Percentiles rank a stretch among this genome's conserved stretches.
These are phyloP conservation scores for Momotus momota DNA, from an alignment of 2,797 vertebrate species.

Conservation along the genomic window DNA sequence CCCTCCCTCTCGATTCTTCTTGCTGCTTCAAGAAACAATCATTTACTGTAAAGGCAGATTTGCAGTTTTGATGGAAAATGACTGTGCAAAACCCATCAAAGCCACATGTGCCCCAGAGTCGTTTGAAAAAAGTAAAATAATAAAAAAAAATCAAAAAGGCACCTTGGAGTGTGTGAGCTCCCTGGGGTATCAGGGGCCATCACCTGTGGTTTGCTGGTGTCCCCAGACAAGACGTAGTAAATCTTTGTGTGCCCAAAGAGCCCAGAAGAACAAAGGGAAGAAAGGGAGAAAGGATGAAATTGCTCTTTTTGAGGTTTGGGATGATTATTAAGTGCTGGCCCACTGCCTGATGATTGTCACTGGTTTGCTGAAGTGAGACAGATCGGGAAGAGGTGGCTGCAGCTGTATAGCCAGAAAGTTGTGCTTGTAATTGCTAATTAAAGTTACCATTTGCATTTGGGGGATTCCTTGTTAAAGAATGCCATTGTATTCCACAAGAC, in stretches of 20 bases:
- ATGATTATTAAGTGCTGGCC: constrained; percentile 26
- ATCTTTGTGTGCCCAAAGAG: neutral
- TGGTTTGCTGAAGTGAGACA: neutral
- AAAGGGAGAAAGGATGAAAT: neutral
- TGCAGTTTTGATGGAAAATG: constrained; percentile 41
- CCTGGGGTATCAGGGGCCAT: neutral
- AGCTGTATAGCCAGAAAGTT: neutral
- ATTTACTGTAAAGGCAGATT: constrained; percentile 29
- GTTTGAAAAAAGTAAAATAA: neutral
- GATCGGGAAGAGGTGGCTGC: constrained; percentile 6
- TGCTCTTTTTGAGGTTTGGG: neutral
- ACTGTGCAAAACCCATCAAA: constrained; percentile 44
- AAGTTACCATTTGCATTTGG: constrained; percentile 22
- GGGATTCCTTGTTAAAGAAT: neutral
- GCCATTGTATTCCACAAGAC: neutral
- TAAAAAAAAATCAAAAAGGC: neutral
- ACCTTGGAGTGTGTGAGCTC: neutral
- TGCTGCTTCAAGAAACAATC: neutral
- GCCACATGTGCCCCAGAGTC: neutral
- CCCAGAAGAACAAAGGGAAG: neutral
- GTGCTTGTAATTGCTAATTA: constrained; percentile 46
- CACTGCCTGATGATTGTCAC: neutral
- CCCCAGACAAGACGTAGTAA: neutral
- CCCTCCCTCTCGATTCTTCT: neutral
- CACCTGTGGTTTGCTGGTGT: neutral